These are phyloP conservation scores for Brachyalestes nurse DNA, from an alignment of 2,797 vertebrate genomes.

Conservation along the genomic window DNA sequence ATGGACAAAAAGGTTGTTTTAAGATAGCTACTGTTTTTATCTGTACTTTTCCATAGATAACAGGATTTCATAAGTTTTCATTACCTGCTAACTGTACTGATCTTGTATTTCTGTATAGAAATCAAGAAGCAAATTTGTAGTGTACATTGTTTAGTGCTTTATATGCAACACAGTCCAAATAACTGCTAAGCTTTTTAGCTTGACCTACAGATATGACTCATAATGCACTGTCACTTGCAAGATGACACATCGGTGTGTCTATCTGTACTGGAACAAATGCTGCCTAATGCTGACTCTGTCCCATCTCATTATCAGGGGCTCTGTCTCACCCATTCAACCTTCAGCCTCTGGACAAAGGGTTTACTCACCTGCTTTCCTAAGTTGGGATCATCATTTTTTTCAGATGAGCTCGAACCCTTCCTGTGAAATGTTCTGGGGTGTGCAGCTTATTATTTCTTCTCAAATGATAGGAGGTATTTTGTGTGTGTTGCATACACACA, in stretches of 20 bases:
- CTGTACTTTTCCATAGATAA: no score
- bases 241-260: neutral
- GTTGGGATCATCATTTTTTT: neutral
- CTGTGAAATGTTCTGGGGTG: conserved; percentile 6
- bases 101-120: no score
- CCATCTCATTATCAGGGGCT: conserved; percentile 23
- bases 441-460: neutral
- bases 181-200: neutral
- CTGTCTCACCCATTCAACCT: conserved; percentile 27
- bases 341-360: conserved; percentile 11
- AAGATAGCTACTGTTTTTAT: no score
- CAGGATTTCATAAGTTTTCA: no score
- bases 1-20: no score
- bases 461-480: neutral
- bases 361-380: conserved; percentile 5
- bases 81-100: no score
- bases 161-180: neutral
- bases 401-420: conserved; percentile 14
- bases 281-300: conserved; percentile 33
- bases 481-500: neutral
- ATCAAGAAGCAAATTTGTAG: neutral
- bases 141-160: neutral
- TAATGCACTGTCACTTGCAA: neutral
- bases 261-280: conserved; percentile 19
- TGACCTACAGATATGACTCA: neutral